phyloP scores from a whole-genome alignment of 2,888 invertebrate species.

The Philopedon plagiatum region DNA sequence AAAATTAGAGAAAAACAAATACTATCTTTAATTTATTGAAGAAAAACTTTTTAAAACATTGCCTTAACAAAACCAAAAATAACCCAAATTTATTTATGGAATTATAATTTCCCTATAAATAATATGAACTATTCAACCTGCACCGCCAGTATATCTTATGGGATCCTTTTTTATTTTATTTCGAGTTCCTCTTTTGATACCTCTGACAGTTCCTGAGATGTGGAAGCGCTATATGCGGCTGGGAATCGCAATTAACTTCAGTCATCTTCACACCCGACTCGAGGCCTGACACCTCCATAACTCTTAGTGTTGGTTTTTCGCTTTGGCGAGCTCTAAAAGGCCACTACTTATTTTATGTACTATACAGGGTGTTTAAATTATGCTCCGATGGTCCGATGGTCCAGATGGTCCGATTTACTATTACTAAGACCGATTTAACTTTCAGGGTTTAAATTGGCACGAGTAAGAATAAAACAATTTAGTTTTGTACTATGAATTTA shows the following conservation, averaged over 20 bases:
- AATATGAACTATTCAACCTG: background rate
- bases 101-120: too few relatives aligned
- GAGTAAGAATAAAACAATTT: too few relatives aligned
- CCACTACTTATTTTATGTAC: conserved; percentile 7
- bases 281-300: conserved; percentile 30
- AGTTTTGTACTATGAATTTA: too few relatives aligned
- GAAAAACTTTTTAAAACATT: too few relatives aligned
- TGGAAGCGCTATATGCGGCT: conserved; percentile 47
- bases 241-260: conserved; percentile 51
- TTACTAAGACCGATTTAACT: too few relatives aligned
- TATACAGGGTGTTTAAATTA: conserved; percentile 11
- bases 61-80: too few relatives aligned
- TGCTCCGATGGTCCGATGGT: too few relatives aligned
- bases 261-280: conserved; percentile 41
- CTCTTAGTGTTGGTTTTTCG: conserved; percentile 35
- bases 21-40: too few relatives aligned
- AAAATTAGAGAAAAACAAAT: too few relatives aligned
- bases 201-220: conserved; percentile 47
- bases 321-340: background rate
- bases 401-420: too few relatives aligned
- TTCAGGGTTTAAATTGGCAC: too few relatives aligned
- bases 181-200: conserved; percentile 21
- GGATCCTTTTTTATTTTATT: background rate
- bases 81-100: too few relatives aligned
- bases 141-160: background rate